Percentiles rank a stretch among this genome's conserved stretches.
These are phyloP conservation scores for Rhagonycha fulva DNA, from an alignment of 2,888 invertebrate species.

Conservation along the genomic window DNA sequence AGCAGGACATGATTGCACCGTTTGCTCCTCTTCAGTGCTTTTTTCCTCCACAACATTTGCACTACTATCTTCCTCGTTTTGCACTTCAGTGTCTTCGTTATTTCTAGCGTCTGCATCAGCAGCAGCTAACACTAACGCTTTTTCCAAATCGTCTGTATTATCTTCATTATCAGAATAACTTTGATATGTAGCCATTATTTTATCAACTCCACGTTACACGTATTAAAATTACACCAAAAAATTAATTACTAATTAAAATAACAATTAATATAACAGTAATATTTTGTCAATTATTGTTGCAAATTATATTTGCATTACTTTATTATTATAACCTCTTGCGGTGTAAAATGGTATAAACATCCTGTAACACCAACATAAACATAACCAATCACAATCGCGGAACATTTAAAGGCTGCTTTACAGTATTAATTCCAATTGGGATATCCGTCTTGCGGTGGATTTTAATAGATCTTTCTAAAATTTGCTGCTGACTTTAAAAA, in stretches of 20 bases:
- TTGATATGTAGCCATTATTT: not conserved
- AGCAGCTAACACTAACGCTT: conserved; percentile 49
- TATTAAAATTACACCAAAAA: not conserved
- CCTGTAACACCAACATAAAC: not conserved
- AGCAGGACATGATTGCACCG: not conserved
- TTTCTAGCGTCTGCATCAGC: conserved; percentile 50
- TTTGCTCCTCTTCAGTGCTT: conserved; percentile 9
- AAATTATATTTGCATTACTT: not conserved
- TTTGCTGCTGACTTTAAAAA: too few relatives aligned
- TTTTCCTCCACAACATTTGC: conserved; percentile 24
- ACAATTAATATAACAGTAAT: not conserved
- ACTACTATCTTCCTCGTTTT: conserved; percentile 22
- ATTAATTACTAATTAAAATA: not conserved
- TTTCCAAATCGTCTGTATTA: conserved; percentile 49
- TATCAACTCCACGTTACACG: not conserved
- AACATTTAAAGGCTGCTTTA: too few relatives aligned
- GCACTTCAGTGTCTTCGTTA: conserved; percentile 34
- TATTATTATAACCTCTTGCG: not conserved
- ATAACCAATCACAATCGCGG: too few relatives aligned
- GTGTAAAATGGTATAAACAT: not conserved
- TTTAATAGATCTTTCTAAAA: too few relatives aligned
- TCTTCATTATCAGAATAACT: conserved; percentile 32
- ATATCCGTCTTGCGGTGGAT: too few relatives aligned
- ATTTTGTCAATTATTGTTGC: not conserved
- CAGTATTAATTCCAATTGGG: too few relatives aligned